These are phyloP conservation scores for Drosophila sulfurigaster DNA, from an alignment of 1,140 invertebrate genomes.

Conservation along the genomic window DNA sequence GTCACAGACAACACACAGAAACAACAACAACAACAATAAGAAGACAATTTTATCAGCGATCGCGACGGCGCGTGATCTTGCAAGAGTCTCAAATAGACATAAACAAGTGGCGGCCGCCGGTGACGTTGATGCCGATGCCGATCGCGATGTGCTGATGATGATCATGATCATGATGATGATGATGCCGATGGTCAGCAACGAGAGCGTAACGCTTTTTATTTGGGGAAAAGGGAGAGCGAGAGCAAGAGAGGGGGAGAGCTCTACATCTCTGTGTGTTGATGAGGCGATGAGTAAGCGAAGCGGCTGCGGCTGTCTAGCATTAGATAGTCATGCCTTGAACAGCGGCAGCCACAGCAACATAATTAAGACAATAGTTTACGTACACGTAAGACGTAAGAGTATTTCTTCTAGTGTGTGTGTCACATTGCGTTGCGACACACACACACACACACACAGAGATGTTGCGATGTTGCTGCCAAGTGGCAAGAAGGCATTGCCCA, in stretches of 20 bases:
- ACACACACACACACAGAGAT: constrained; percentile 4
- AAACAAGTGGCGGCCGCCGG: constrained; percentile 54
- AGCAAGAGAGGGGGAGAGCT: neutral
- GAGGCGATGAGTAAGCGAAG: constrained; percentile 55
- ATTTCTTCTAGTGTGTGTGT: constrained; percentile 5
- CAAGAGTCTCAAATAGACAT: constrained; percentile 66
- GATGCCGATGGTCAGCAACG: constrained; percentile 32
- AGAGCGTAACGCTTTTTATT: constrained; percentile 44
- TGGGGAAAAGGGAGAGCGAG: neutral
- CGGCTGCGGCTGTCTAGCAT: constrained; percentile 50
- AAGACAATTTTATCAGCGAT: constrained; percentile 68
- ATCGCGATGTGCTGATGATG: constrained; percentile 27
- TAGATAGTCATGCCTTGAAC: constrained; percentile 73
- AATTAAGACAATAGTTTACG: constrained; percentile 72
- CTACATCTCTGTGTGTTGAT: constrained; percentile 15
- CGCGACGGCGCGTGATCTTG: constrained; percentile 76
- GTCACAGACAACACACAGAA: neutral
- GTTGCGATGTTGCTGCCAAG: constrained; percentile 19
- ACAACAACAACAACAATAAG: neutral
- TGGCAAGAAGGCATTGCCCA: constrained; percentile 12
- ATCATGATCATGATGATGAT: constrained; percentile 12
- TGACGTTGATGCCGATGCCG: constrained; percentile 61
- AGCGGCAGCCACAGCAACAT: constrained; percentile 55
- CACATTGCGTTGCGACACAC: constrained; percentile 16
- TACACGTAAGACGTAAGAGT: constrained; percentile 7